Evolutionary conservation across 2,113 vertebrate genomes (phyloP).

Genomic region (Acrocephalus arundinaceus): DNA sequence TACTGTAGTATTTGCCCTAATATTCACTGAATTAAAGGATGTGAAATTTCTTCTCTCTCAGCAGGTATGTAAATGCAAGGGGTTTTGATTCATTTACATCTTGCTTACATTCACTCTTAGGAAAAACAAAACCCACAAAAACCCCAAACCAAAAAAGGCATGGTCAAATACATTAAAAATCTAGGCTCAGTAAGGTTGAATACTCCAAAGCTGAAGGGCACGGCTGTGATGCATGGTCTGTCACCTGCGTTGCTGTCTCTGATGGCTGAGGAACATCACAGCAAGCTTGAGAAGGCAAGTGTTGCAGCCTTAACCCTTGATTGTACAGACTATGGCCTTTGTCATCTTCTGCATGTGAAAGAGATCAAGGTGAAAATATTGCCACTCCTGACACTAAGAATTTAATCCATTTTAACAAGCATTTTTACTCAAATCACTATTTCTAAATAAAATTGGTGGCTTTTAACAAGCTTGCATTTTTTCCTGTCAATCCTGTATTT

Average conservation of each 20-base stretch:
- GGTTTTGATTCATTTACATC: neutral
- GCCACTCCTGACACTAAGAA: neutral
- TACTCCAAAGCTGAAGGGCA: neutral
- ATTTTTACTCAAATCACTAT: neutral
- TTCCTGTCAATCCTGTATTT: neutral
- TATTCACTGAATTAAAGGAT: neutral
- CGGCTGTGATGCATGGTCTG: neutral
- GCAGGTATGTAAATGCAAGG: neutral
- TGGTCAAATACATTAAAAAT: neutral
- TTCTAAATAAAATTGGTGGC: neutral
- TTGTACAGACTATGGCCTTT: neutral
- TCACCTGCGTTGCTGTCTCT: neutral
- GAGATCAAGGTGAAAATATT: neutral
- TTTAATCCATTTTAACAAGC: neutral
- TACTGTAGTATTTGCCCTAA: neutral
- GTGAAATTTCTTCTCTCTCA: neutral
- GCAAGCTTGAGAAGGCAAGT: neutral
- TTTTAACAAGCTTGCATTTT: neutral
- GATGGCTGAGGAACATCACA: neutral
- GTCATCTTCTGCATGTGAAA: neutral
- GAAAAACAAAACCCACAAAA: neutral
- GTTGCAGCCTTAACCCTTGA: neutral
- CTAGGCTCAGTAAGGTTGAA: neutral
- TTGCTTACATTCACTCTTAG: neutral
- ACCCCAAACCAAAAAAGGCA: neutral